phyloP scores from a whole-genome alignment of 1,140 invertebrate genomes.

The Lineus longissimus region DNA sequence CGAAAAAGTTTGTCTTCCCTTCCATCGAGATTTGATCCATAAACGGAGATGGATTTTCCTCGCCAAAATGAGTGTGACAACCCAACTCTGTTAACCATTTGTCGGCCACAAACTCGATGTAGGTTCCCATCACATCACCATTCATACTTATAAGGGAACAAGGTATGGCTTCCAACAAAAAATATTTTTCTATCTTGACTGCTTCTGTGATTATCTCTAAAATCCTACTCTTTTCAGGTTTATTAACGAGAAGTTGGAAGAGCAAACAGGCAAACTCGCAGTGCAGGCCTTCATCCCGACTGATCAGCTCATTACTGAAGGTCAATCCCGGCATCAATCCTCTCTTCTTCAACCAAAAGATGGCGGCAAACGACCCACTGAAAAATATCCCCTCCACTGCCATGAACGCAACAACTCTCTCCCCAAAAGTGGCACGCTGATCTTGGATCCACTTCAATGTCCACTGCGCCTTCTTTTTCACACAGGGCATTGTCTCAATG shows the following conservation, averaged over 20 bases:
- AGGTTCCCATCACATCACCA: conserved; percentile 87
- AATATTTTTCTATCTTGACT: conserved; percentile 95
- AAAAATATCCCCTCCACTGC: conserved; percentile 97
- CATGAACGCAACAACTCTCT: conserved; percentile 95
- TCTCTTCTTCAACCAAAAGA: conserved; percentile 98
- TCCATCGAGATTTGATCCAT: conserved; percentile 99
- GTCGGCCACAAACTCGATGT: conserved; percentile 99
- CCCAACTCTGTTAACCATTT: conserved; percentile 83
- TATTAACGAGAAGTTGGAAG: conserved; percentile 88
- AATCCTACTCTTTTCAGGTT: conserved; percentile 74
- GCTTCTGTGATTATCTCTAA: conserved; percentile 86
- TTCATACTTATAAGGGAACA: conserved; percentile 97
- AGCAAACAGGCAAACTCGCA: conserved; percentile 98
- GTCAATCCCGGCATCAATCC: conserved; percentile 98
- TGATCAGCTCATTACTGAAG: conserved; percentile 98
- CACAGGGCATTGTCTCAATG: conserved; percentile 92
- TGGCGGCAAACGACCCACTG: conserved; percentile 91
- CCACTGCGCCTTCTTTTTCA: conserved; percentile 98
- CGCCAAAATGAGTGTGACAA: conserved; percentile 83
- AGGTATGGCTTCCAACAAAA: conserved; percentile 93
- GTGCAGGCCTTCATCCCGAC: conserved; percentile 96
- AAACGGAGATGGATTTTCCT: conserved; percentile 98
- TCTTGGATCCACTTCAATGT: conserved; percentile 91
- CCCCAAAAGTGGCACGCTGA: conserved; percentile 76
- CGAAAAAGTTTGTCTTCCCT: conserved; percentile 99